phyloP scores from a whole-genome alignment of 2,888 invertebrate species.

The Ceriagrion tenellum region DNA sequence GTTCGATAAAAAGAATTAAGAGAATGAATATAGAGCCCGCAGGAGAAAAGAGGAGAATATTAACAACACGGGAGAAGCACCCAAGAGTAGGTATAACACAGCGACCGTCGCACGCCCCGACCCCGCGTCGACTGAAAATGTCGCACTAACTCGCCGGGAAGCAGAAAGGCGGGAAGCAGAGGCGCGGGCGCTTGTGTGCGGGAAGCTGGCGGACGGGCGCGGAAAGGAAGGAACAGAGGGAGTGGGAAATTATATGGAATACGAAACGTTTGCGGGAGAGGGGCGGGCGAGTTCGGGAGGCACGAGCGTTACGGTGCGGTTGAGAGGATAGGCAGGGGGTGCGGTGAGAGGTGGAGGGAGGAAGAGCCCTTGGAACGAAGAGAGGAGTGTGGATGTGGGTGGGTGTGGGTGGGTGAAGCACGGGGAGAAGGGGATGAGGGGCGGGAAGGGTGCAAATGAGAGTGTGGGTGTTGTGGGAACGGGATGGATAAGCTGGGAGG shows the following conservation, averaged over 20 bases:
- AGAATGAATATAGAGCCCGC: neutral
- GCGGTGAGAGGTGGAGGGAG: neutral
- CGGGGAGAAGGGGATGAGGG: neutral
- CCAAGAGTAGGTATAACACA: neutral
- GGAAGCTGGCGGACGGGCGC: constrained; percentile 13
- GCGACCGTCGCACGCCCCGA: constrained; percentile 26
- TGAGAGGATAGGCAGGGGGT: neutral
- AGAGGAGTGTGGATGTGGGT: neutral
- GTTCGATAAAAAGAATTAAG: neutral
- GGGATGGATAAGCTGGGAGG: neutral
- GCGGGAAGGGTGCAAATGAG: neutral
- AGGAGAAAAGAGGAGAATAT: neutral
- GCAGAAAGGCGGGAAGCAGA: neutral
- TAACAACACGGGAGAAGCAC: neutral
- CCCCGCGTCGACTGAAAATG: constrained; percentile 49
- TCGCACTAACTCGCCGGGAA: constrained; percentile 9
- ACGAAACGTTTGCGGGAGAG: neutral
- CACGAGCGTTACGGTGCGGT: constrained; percentile 50
- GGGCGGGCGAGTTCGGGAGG: neutral
- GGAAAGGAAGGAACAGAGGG: neutral
- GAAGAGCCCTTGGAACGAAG: neutral
- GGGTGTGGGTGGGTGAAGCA: neutral
- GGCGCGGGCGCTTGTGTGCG: neutral
- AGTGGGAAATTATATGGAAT: constrained; percentile 20
- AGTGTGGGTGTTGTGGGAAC: neutral